Evolutionary conservation across 1,140 invertebrate species (phyloP).

Genomic region (Varroa destructor): DNA sequence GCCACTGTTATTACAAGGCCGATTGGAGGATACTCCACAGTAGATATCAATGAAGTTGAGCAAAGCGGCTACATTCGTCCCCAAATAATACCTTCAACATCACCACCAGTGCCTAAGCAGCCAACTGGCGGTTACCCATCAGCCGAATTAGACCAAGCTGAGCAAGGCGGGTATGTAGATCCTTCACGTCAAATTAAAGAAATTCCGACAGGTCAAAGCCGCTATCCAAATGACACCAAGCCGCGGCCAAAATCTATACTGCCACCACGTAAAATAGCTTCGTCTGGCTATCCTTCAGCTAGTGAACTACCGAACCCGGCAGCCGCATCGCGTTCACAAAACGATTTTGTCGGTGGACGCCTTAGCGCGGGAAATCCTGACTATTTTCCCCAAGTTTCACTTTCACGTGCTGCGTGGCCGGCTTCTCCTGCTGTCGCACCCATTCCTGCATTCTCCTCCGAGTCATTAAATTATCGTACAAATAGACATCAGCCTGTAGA

Average conservation of each 20-base stretch:
- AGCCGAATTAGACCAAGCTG: background rate
- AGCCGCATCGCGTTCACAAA: background rate
- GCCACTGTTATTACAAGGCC: too few relatives aligned
- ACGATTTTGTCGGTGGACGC: too few relatives aligned
- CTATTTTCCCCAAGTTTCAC: constrained; percentile 7
- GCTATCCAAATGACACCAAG: constrained; percentile 1
- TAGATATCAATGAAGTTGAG: too few relatives aligned
- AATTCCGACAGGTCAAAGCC: background rate
- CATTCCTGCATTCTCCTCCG: constrained; percentile 15
- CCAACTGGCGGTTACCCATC: background rate
- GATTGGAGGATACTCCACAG: too few relatives aligned
- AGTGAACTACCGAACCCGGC: constrained; percentile 7
- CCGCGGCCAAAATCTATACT: background rate
- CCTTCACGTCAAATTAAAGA: background rate
- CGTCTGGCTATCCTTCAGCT: background rate
- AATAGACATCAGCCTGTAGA: too few relatives aligned
- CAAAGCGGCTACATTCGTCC: too few relatives aligned
- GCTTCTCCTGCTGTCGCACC: background rate
- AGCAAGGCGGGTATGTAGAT: background rate
- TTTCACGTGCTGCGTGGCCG: too few relatives aligned
- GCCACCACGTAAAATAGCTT: background rate
- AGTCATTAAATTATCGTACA: background rate
- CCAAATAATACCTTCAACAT: too few relatives aligned
- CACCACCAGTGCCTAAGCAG: background rate
- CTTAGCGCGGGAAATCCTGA: background rate